Base-by-base conservation (phyloP, 2,113 vertebrate species). In the Holacanthus passer region DNA sequence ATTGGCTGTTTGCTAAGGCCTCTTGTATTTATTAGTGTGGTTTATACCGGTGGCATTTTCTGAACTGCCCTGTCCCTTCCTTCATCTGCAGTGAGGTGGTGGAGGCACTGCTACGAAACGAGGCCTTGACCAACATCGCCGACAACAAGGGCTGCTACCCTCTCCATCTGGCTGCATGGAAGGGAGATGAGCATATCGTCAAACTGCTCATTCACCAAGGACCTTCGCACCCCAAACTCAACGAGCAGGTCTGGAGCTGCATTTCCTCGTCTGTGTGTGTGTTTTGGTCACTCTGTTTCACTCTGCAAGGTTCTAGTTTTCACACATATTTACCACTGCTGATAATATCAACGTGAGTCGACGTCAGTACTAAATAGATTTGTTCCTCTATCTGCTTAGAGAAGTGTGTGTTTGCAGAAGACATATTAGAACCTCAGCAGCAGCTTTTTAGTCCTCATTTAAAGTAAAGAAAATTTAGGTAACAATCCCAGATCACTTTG, bases 61-160 rank as follows among this genome's bases (percentile, higher is more conserved):
- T 88, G 71, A 86, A 77, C 35, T 9, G 17, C 7, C 10, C 29
- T 7, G 6, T 55, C 19, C 32, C 68, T 72, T 65, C 31, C 5
- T 78, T 41, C 3, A 70, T 77, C 85, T 77, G 58, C 94, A 99
- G 98, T 87, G 97, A 97, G 13, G 97, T 99, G 74, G 98, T 99
- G 80, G 97, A 99, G 88, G 94, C 95, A 85, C 95, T 99, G 79
- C 94, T 99, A 85, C 95, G 97, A 85, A 99, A 99, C 0, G 98
- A 99, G 2, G 98, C 98, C 0, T 94, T 97, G 64, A 99, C 98
- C 85, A 99, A 99, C 9, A 97, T 99, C 19, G 97, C 98, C 1
- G 98, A 99, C 85, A 97, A 95, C 66, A 99, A 99, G 90, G 98
- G 98, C 93, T 99, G 98, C 81, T 99, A 98, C 92, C 98, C 98